These are phyloP conservation scores for Rhea pennata DNA, from an alignment of 2,113 vertebrate genomes.

Conservation along the genomic window DNA sequence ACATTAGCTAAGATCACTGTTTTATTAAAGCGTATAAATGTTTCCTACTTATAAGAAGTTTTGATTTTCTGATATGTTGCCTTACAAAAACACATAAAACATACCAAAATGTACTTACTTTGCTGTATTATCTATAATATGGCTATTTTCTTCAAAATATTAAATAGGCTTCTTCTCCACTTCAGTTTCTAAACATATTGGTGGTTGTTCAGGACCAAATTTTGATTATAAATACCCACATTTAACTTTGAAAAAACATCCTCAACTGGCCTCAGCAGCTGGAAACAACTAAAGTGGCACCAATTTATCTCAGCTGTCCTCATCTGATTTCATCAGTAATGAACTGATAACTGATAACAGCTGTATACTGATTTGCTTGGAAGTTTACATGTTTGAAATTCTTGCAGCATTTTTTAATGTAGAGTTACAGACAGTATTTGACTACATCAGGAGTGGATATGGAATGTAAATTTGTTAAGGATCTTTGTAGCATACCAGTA, in stretches of 20 bases:
- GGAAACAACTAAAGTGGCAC: fast-evolving
- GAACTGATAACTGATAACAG: background rate
- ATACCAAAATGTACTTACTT: background rate
- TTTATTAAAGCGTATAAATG: background rate
- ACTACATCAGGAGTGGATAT: fast-evolving
- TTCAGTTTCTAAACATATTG: background rate
- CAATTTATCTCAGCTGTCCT: background rate
- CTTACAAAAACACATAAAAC: background rate
- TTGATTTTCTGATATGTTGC: conserved; percentile 13
- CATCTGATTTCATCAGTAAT: fast-evolving
- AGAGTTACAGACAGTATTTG: background rate
- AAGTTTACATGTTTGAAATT: fast-evolving
- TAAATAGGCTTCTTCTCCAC: background rate
- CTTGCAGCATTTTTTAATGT: fast-evolving
- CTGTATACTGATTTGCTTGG: fast-evolving
- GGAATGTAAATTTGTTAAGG: fast-evolving
- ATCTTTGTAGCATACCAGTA: background rate
- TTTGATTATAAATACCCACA: fast-evolving
- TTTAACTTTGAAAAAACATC: fast-evolving
- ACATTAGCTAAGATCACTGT: background rate
- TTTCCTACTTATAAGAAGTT: background rate
- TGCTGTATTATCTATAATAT: fast-evolving
- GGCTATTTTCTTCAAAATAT: background rate
- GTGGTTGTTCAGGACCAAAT: background rate
- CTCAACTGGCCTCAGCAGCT: fast-evolving